Evolutionary conservation across 1,140 invertebrate genomes (phyloP).

Genomic region (Drosophila tani): DNA sequence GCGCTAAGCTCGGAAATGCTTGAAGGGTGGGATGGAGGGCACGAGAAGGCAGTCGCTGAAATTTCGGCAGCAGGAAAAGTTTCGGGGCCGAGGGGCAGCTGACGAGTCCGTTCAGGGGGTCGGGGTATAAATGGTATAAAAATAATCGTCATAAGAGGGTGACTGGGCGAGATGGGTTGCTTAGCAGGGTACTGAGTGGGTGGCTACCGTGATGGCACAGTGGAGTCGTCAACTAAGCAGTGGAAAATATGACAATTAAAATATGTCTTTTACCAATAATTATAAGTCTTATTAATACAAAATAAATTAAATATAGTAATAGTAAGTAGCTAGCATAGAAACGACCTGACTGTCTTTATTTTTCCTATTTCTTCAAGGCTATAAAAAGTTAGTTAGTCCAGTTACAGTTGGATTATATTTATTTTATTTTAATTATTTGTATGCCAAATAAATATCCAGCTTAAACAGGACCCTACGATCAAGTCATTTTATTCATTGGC

Average conservation of each 20-base stretch:
- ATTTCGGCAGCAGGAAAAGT: constrained; percentile 64
- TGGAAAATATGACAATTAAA: not conserved
- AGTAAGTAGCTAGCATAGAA: no score
- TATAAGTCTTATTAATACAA: no score
- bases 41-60: constrained; percentile 55
- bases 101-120: constrained; percentile 2
- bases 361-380: no score
- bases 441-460: no score
- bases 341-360: no score
- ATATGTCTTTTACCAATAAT: not conserved
- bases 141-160: constrained; percentile 78
- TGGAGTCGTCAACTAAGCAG: constrained; percentile 6
- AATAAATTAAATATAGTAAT: no score
- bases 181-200: constrained; percentile 12
- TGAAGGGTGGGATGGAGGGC: constrained; percentile 13
- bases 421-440: no score
- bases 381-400: not conserved
- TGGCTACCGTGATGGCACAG: constrained; percentile 21
- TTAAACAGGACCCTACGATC: not conserved
- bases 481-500: not conserved
- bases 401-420: no score
- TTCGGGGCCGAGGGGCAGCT: constrained; percentile 25
- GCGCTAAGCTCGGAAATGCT: constrained; percentile 76
- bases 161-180: constrained; percentile 38
- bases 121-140: constrained; percentile 55